Base-by-base conservation (phyloP, 1,140 invertebrate genomes). In the Hylyphantes graminicola region DNA sequence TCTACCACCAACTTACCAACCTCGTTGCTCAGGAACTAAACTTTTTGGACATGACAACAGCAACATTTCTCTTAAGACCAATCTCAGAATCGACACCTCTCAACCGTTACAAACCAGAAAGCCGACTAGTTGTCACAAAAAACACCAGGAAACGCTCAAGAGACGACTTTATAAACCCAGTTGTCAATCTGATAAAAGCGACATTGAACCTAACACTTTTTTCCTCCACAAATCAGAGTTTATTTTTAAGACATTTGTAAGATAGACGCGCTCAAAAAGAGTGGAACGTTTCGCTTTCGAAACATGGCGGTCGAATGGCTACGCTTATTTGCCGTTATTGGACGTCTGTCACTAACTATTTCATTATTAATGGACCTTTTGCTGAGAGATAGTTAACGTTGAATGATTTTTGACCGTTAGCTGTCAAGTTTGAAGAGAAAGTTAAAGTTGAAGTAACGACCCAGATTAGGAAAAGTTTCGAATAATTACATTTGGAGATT, bases 131-230 rank as follows among this genome's bases (percentile, higher is more conserved):
- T 17, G 50, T 54, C 50, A 48, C 57, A 48, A 57, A 55, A 59
- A 10, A 13, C 72, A 55, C 59, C 19, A 74, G 59, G 59, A 61
- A 48, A 53, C 72, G 48, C 55, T 74, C 53, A 53, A 12, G n/a
- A 9, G 11, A n/a, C n/a, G n/a, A n/a, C n/a, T 35, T 35, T 35
- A 2, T 35, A 5, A 35, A 35, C 35, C 35, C 35, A 50, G 19
- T 8, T 59, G 17, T 64, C 74, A 51, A 17, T 59, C 11, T 19
- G 73, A 73, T 55, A 53, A 75, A 54, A 78, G 35, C 48, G 76
- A 51, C 76, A 78, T 78, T 67, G 76, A 78, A 78, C 76, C 67
- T 78, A 3, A 19, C 8, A 21, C 67, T 78, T 54, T 64, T 50
- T 67, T 65, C 65, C 17, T 15, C n/a, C 15, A 17, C 48, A 17